phyloP scores from a whole-genome alignment of 2,888 invertebrate species.

The Heliothis peltigera region DNA sequence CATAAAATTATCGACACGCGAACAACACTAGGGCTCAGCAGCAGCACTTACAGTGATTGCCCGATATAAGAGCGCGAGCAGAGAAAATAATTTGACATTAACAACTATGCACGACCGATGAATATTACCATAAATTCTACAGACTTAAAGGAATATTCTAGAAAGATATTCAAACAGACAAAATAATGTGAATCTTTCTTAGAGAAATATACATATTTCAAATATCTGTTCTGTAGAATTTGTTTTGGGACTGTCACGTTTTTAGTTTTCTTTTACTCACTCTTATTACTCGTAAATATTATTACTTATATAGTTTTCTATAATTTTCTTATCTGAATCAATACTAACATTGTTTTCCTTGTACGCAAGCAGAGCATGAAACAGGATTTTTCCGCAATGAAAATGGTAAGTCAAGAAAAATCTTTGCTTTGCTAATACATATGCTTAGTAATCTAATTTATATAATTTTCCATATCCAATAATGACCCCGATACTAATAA shows the following conservation, averaged over 20 bases:
- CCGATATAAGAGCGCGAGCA: slow-evolving; percentile 57
- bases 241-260: too few relatives aligned
- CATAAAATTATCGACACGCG: slow-evolving; percentile 21
- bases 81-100: slow-evolving; percentile 66
- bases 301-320: background rate
- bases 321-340: background rate
- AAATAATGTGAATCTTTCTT: too few relatives aligned
- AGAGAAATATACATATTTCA: too few relatives aligned
- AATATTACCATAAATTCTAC: slow-evolving; percentile 30
- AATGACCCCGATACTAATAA: too few relatives aligned
- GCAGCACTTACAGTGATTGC: slow-evolving; percentile 64
- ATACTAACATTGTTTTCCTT: background rate
- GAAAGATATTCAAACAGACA: background rate
- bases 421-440: too few relatives aligned
- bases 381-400: slow-evolving; percentile 12
- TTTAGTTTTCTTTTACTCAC: background rate
- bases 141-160: background rate
- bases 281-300: background rate
- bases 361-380: slow-evolving; percentile 14
- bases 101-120: slow-evolving; percentile 51
- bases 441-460: too few relatives aligned
- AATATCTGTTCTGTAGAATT: too few relatives aligned
- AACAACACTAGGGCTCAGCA: slow-evolving; percentile 32
- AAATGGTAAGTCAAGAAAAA: slow-evolving; percentile 9
- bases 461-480: too few relatives aligned